Conservation (phyloP, 1,140 invertebrate species). For the Popillia japonica region DNA sequence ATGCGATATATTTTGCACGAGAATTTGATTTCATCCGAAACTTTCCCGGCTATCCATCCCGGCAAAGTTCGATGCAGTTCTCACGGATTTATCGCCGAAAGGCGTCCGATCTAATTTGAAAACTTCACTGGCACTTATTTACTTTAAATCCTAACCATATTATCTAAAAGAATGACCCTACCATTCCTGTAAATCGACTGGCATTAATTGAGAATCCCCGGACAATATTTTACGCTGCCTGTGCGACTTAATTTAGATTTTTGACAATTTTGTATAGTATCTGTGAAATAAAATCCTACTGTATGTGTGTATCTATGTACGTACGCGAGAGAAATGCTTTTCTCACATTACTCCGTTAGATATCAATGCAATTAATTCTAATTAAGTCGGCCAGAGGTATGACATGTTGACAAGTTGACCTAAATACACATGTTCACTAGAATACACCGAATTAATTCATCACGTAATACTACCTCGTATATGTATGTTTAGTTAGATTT, state of each 20-base stretch:
- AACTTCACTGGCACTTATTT: slow-evolving; percentile 26
- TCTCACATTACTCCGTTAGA: too few species aligned
- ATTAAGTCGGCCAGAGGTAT: not conserved
- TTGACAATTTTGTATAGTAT: too few species aligned
- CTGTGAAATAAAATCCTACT: too few species aligned
- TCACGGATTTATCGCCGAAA: slow-evolving; percentile 13
- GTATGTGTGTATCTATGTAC: too few species aligned
- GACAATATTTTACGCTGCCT: not conserved
- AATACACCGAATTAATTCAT: not conserved
- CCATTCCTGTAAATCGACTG: not conserved
- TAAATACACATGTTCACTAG: not conserved
- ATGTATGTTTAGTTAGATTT: too few species aligned
- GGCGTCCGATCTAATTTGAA: slow-evolving; percentile 9
- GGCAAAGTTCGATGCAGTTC: slow-evolving; percentile 16
- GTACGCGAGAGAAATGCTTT: too few species aligned
- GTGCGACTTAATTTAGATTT: too few species aligned
- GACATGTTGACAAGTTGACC: slow-evolving; percentile 16
- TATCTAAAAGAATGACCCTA: not conserved
- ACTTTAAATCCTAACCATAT: slow-evolving; percentile 12
- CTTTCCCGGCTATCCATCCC: not conserved
- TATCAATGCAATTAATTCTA: slow-evolving; percentile 21
- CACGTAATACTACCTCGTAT: not conserved
- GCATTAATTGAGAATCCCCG: not conserved
- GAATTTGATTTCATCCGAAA: not conserved
- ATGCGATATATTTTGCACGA: not conserved